phyloP scores from a whole-genome alignment of 2,797 vertebrate species.

The Oreochromis mossambicus region DNA sequence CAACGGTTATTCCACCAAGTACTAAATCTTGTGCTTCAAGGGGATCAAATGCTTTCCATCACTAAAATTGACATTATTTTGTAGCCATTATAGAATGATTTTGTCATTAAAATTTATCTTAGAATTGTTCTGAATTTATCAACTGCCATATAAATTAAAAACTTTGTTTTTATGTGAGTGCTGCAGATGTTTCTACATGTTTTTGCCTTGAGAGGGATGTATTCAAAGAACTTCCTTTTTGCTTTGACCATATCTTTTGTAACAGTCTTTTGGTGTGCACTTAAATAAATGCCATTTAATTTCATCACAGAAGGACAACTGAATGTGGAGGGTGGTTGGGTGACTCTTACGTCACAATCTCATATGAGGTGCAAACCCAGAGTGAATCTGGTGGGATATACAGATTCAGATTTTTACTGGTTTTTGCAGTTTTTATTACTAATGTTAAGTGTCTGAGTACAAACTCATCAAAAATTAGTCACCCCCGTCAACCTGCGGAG shows the following conservation, averaged over 20 bases:
- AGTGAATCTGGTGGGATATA: neutral
- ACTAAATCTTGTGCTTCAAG: neutral
- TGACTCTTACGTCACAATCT: slow-evolving; percentile 30
- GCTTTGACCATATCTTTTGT: neutral
- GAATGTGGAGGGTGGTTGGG: slow-evolving; percentile 6
- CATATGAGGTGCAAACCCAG: slow-evolving; percentile 28
- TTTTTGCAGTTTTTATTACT: neutral
- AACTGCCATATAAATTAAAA: neutral
- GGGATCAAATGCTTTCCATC: neutral
- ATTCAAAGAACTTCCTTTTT: neutral
- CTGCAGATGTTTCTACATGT: neutral
- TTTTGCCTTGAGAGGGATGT: neutral
- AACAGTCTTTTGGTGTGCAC: neutral
- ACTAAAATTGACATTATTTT: neutral
- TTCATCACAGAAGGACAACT: neutral
- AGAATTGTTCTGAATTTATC: neutral
- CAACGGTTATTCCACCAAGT: neutral
- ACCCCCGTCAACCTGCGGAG: neutral
- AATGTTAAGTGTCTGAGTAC: neutral
- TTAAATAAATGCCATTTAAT: neutral
- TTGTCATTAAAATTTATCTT: neutral
- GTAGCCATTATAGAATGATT: neutral
- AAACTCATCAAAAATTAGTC: neutral
- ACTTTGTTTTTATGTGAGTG: neutral
- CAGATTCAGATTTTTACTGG: neutral